phyloP scores from a whole-genome alignment of 2,888 invertebrate species.

The Leptinotarsa haldemani region DNA sequence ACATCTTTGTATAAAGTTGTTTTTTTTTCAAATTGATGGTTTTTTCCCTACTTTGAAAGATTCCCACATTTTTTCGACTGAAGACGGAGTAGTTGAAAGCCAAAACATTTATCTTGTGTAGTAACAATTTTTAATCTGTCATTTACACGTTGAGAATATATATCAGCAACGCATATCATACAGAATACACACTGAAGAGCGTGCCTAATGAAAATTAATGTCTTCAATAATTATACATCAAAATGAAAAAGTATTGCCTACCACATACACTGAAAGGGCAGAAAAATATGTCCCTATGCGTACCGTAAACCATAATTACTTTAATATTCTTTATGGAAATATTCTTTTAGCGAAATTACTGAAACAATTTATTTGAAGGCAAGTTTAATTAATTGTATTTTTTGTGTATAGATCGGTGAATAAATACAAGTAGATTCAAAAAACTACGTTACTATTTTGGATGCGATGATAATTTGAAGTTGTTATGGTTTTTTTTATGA shows the following conservation, averaged over 20 bases:
- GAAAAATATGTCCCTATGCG: conserved; percentile 7
- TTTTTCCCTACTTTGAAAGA: no score
- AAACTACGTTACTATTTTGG: no score
- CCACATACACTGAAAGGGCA: background rate
- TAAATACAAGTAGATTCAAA: no score
- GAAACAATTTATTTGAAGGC: background rate
- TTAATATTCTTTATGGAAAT: conserved; percentile 7
- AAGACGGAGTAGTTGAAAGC: no score
- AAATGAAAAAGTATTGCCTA: conserved; percentile 2
- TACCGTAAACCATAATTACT: conserved; percentile 12
- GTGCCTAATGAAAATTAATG: conserved; percentile 16
- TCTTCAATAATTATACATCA: conserved; percentile 16
- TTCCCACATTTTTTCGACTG: no score
- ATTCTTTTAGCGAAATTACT: conserved; percentile 1
- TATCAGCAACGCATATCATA: background rate
- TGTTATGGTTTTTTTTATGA: no score
- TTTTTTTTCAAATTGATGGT: no score
- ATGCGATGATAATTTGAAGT: no score
- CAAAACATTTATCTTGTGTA: no score
- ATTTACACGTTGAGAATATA: background rate
- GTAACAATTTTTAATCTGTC: background rate
- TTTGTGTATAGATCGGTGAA: background rate
- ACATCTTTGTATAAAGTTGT: no score
- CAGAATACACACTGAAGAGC: conserved; percentile 2
- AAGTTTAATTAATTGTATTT: background rate